phyloP scores from a whole-genome alignment of 2,888 invertebrate species.

The Electrophaes corylata region DNA sequence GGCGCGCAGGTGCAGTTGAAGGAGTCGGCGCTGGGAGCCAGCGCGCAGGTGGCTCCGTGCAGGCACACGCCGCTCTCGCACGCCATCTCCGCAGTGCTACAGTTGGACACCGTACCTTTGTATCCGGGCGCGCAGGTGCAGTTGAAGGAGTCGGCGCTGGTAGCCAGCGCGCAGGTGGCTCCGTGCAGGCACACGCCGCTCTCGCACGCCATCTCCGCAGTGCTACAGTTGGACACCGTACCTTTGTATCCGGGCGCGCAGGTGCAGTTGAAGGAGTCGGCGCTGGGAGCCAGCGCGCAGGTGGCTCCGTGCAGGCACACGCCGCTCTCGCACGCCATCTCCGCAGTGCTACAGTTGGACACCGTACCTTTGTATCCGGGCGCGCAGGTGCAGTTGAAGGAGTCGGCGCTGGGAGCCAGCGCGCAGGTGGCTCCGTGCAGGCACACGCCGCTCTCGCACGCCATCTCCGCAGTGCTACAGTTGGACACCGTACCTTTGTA shows the following conservation, averaged over 20 bases:
- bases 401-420: constrained; percentile 73
- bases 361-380: constrained; percentile 39
- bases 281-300: constrained; percentile 83
- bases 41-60: constrained; percentile 89
- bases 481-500: constrained; percentile 26
- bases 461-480: constrained; percentile 48
- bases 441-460: constrained; percentile 89
- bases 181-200: constrained; percentile 90
- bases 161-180: constrained; percentile 86
- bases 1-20: constrained; percentile 88
- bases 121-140: constrained; percentile 85
- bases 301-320: constrained; percentile 91
- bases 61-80: constrained; percentile 89
- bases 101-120: constrained; percentile 22
- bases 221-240: background rate
- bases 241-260: constrained; percentile 73
- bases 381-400: constrained; percentile 88
- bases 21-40: constrained; percentile 74
- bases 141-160: constrained; percentile 83
- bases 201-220: constrained; percentile 82
- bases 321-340: constrained; percentile 86
- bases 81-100: constrained; percentile 53
- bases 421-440: constrained; percentile 90
- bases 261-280: constrained; percentile 86
- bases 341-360: background rate